These are phyloP conservation scores for Callospermophilus lateralis DNA, from an alignment of 2,113 vertebrate species.

Conservation along the genomic window DNA sequence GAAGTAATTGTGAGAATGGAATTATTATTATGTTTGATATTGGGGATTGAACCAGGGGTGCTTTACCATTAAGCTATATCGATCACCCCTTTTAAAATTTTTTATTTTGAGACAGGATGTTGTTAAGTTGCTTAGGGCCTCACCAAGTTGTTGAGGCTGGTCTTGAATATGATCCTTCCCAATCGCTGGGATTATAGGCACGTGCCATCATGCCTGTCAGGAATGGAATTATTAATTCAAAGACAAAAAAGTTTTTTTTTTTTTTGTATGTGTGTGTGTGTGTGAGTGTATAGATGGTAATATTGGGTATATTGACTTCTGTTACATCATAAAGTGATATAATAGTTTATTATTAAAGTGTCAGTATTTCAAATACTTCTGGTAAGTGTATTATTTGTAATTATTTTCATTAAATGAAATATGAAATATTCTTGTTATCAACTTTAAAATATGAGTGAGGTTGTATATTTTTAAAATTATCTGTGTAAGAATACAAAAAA, in stretches of 20 bases:
- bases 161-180: not conserved
- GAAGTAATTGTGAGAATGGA: conserved; percentile 27
- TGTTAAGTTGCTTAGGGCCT: not conserved
- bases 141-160: not conserved
- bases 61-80: too few relatives aligned
- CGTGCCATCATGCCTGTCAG: not conserved
- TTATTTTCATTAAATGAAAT: conserved; percentile 1
- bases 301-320: conserved; percentile 4
- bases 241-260: not conserved
- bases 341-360: conserved; percentile 1
- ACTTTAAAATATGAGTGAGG: not conserved
- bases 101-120: not conserved
- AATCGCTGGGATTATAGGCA: not conserved
- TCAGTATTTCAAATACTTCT: not conserved
- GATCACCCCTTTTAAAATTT: not conserved
- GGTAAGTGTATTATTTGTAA: not conserved
- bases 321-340: not conserved
- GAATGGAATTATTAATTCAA: not conserved
- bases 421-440: conserved; percentile 1
- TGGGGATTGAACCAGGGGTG: too few relatives aligned
- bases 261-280: too few relatives aligned
- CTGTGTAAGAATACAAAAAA: not conserved
- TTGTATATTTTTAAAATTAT: not conserved
- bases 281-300: not conserved
- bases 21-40: not conserved